Conservation (phyloP, 2,888 invertebrate genomes). For the Dolomedes plantarius region DNA sequence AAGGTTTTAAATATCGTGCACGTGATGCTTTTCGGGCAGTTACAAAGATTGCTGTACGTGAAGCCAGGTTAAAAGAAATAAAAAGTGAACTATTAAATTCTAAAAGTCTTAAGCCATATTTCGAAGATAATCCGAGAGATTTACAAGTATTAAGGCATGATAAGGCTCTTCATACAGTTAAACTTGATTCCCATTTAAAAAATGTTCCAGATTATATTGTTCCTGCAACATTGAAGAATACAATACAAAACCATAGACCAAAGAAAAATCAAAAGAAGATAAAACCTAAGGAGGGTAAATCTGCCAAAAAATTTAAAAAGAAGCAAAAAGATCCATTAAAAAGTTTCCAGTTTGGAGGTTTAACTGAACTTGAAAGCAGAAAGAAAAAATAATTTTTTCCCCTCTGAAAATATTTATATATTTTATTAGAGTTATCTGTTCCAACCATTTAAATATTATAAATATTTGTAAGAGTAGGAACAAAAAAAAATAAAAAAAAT, state of each 20-base stretch:
- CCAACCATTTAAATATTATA: too few relatives aligned
- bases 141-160: conserved; percentile 85
- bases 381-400: conserved; percentile 15
- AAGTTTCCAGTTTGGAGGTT: conserved; percentile 68
- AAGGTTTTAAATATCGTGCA: conserved; percentile 95
- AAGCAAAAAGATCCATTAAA: conserved; percentile 68
- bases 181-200: conserved; percentile 88
- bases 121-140: conserved; percentile 93
- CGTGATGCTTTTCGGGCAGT: conserved; percentile 96
- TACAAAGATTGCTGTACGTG: conserved; percentile 93
- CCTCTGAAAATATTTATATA: too few relatives aligned
- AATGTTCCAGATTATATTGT: conserved; percentile 93
- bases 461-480: too few relatives aligned
- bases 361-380: conserved; percentile 32
- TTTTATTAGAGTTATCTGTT: too few relatives aligned
- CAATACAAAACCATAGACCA: neutral
- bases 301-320: conserved; percentile 26
- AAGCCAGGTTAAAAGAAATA: conserved; percentile 96
- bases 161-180: conserved; percentile 87
- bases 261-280: conserved; percentile 7
- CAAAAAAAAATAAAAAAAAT: too few relatives aligned
- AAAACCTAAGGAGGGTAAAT: conserved; percentile 17
- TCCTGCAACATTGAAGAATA: conserved; percentile 72
- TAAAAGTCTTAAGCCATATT: conserved; percentile 93
- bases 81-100: conserved; percentile 94